Conservation (phyloP, 2,888 invertebrate species). For the Oscheius onirici region DNA sequence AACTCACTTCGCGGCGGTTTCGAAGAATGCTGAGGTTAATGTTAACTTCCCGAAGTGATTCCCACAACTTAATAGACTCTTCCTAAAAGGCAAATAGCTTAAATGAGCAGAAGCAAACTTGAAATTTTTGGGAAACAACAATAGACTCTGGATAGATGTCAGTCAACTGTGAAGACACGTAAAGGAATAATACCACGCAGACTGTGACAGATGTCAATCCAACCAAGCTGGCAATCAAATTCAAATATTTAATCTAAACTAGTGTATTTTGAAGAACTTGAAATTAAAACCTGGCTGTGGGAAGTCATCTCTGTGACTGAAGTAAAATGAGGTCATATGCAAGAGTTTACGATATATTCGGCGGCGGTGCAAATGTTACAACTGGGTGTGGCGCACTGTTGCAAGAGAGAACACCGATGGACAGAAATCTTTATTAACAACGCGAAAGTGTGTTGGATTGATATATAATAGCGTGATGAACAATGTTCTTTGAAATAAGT, state of each 20-base stretch:
- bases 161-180: neutral
- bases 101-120: neutral
- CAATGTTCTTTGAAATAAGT: neutral
- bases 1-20: slow-evolving; percentile 10
- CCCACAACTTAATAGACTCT: slow-evolving; percentile 6
- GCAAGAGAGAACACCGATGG: no score
- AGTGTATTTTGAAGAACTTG: neutral
- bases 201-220: neutral
- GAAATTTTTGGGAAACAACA: slow-evolving; percentile 1
- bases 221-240: neutral
- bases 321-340: slow-evolving; percentile 3
- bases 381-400: slow-evolving; percentile 4
- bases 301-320: neutral
- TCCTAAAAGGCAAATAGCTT: neutral
- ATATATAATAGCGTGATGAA: no score
- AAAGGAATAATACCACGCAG: neutral
- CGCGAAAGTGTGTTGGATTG: neutral
- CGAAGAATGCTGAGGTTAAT: slow-evolving; percentile 19
- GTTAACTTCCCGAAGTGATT: slow-evolving; percentile 10
- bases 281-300: neutral
- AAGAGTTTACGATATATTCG: slow-evolving; percentile 20
- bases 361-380: neutral
- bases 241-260: neutral
- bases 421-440: no score
- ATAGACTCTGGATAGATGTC: neutral